These are phyloP conservation scores for Orthonyx spaldingii DNA, from an alignment of 2,113 vertebrate species.

Conservation along the genomic window DNA sequence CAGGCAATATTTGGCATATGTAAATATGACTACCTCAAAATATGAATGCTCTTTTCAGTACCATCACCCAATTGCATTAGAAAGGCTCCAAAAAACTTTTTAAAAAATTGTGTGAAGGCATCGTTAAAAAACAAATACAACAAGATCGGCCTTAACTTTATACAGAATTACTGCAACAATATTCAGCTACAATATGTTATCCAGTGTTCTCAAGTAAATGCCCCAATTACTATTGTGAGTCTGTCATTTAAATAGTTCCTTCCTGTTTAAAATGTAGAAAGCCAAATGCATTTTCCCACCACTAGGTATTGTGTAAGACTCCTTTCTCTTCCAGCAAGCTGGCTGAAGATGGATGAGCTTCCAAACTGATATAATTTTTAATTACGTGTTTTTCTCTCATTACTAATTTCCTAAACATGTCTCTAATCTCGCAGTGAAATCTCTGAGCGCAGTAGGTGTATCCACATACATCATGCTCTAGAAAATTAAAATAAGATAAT, in stretches of 20 bases:
- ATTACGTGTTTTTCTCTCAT: slow-evolving; percentile 48
- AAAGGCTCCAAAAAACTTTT: background rate
- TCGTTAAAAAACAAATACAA: background rate
- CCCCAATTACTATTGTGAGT: slow-evolving; percentile 37
- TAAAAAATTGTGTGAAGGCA: background rate
- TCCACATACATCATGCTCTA: slow-evolving; percentile 27
- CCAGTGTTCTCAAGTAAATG: background rate
- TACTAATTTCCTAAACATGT: slow-evolving; percentile 62
- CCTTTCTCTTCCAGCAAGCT: slow-evolving; percentile 52
- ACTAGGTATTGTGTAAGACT: slow-evolving; percentile 42
- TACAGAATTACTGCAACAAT: background rate
- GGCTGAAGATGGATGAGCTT: slow-evolving; percentile 60
- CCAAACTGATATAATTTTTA: slow-evolving; percentile 54
- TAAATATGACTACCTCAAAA: background rate
- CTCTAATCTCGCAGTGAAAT: slow-evolving; percentile 40
- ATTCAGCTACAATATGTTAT: background rate
- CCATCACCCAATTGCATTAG: background rate
- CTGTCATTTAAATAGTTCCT: slow-evolving; percentile 55
- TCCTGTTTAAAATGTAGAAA: slow-evolving; percentile 61
- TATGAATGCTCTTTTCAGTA: background rate
- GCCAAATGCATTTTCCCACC: slow-evolving; percentile 57
- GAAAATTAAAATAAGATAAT: slow-evolving; percentile 61
- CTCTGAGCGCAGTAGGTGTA: slow-evolving; percentile 2
- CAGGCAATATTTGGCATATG: background rate
- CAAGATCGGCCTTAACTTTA: background rate